Evolutionary conservation across 1,140 invertebrate species (phyloP).

Genomic region (Diorhabda elongata): DNA sequence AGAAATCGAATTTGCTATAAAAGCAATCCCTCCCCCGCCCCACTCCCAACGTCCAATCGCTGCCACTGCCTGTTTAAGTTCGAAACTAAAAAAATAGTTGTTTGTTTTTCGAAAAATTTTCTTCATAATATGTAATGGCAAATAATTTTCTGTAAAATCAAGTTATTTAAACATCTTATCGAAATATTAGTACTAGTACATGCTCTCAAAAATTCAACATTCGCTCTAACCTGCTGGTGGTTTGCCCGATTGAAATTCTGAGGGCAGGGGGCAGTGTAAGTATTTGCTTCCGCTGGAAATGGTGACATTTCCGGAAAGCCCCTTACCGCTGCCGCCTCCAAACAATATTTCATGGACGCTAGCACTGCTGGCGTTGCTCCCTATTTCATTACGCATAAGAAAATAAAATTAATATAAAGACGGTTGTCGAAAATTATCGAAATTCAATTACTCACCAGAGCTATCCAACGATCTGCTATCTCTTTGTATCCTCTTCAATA

Average conservation of each 20-base stretch:
- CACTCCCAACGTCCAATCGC: neutral
- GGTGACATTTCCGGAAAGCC: conserved; percentile 67
- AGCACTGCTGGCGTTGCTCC: conserved; percentile 35
- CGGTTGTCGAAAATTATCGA: too few species aligned
- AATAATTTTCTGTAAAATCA: too few species aligned
- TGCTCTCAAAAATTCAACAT: neutral
- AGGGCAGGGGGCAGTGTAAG: conserved; percentile 69
- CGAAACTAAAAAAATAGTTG: too few species aligned
- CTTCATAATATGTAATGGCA: too few species aligned
- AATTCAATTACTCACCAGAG: conserved; percentile 39
- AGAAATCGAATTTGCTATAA: neutral
- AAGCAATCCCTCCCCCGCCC: neutral
- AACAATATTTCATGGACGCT: conserved; percentile 36
- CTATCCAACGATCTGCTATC: conserved; percentile 50
- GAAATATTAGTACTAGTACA: too few species aligned
- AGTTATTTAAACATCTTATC: too few species aligned
- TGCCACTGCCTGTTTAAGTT: neutral
- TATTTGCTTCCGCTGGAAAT: conserved; percentile 71
- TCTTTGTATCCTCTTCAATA: conserved; percentile 37
- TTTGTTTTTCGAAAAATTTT: too few species aligned
- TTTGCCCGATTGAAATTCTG: conserved; percentile 49
- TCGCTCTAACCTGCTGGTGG: conserved; percentile 41
- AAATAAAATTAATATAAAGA: too few species aligned
- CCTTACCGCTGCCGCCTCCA: conserved; percentile 25
- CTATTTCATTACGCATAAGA: conserved; percentile 10